Percentiles rank a stretch among this genome's conserved stretches.
Conservation (phyloP, 2,888 invertebrate genomes). For the Tineola bisselliella region DNA sequence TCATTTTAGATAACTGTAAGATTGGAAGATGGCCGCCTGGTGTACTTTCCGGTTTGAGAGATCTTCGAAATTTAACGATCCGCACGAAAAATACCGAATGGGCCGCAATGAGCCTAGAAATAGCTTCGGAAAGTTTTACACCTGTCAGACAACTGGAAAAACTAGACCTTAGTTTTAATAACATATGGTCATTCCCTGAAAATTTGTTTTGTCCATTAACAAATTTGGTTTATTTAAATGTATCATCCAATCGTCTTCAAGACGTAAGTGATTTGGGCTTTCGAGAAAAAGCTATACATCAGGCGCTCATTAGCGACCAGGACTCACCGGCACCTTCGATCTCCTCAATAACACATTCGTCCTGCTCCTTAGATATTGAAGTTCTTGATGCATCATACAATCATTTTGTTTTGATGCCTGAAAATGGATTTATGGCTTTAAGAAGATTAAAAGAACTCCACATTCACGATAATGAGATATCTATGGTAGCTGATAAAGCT, state of each 20-base stretch:
- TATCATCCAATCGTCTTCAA: constrained; percentile 87
- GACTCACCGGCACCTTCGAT: constrained; percentile 54
- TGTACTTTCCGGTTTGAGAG: constrained; percentile 80
- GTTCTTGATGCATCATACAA: constrained; percentile 85
- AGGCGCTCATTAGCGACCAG: constrained; percentile 72
- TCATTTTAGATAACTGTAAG: constrained; percentile 88
- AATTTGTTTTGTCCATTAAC: constrained; percentile 85
- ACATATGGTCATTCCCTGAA: constrained; percentile 89
- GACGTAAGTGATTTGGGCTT: constrained; percentile 89
- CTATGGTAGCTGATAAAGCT: constrained; percentile 86
- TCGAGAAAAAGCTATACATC: constrained; percentile 75
- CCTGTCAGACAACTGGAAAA: constrained; percentile 82
- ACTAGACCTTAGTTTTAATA: constrained; percentile 86
- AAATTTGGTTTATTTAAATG: constrained; percentile 82
- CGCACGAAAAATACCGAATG: constrained; percentile 86
- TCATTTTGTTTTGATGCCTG: constrained; percentile 84
- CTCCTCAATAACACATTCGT: constrained; percentile 50
- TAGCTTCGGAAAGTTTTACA: constrained; percentile 80
- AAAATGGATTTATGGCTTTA: constrained; percentile 82
- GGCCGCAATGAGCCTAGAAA: constrained; percentile 85
- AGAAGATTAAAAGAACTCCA: constrained; percentile 81
- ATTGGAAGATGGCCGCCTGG: constrained; percentile 83
- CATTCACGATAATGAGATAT: constrained; percentile 88
- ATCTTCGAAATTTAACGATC: constrained; percentile 85
- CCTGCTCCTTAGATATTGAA: constrained; percentile 83